Percentiles rank a stretch among this genome's conserved stretches.
Evolutionary conservation across 2,888 invertebrate species (phyloP).

Genomic region (Sthenelais limicola): DNA sequence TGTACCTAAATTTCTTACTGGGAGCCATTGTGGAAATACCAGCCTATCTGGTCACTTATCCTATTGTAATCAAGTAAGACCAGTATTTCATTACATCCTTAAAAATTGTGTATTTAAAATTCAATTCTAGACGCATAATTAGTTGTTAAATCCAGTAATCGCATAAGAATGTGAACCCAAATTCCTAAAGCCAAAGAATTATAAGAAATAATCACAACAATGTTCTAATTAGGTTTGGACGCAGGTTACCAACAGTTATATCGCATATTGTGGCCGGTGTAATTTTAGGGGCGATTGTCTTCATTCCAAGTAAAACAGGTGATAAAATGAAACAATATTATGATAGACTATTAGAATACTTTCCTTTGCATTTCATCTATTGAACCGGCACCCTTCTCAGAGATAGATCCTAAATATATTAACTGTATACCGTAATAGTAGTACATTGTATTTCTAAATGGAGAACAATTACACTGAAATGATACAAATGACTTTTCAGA

Average conservation of each 20-base stretch:
- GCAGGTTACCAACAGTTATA: slow-evolving; percentile 6
- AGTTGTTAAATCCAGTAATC: background rate
- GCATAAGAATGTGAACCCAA: background rate
- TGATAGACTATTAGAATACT: background rate
- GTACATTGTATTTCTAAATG: too few relatives aligned
- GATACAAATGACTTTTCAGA: slow-evolving; percentile 1
- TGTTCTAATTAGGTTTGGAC: slow-evolving; percentile 4
- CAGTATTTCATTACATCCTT: background rate
- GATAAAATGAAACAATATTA: background rate
- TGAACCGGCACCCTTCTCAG: too few relatives aligned
- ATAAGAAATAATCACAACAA: background rate
- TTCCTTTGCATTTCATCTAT: too few relatives aligned
- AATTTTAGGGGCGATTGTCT: background rate
- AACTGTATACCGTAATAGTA: too few relatives aligned
- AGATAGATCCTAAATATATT: too few relatives aligned
- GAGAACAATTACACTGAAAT: background rate
- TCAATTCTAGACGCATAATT: background rate
- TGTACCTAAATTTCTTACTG: slow-evolving; percentile 18
- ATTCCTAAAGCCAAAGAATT: background rate
- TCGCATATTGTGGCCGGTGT: slow-evolving; percentile 16
- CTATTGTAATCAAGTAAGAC: slow-evolving; percentile 8
- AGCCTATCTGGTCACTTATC: slow-evolving; percentile 4
- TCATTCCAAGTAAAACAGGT: slow-evolving; percentile 32
- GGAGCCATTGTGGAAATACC: slow-evolving; percentile 19
- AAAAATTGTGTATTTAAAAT: background rate